A percentile compares a stretch with the other conserved stretches of the same genome.
Evolutionary conservation across 1,140 invertebrate species (phyloP).

Genomic region (Drosophila willistoni): DNA sequence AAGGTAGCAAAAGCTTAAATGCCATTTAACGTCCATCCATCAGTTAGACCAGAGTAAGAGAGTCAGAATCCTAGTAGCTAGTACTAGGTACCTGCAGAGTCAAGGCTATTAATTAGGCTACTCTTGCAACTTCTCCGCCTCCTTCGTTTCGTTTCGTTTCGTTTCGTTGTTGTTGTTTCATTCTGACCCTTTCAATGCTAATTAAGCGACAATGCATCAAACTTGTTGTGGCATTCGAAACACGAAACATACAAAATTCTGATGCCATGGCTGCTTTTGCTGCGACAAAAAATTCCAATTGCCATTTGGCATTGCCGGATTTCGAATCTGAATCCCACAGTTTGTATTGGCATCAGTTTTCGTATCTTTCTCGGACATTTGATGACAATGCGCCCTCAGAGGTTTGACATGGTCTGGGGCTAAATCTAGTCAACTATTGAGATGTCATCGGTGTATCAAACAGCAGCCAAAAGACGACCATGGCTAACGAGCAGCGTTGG

Average conservation of each 20-base stretch:
- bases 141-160: neutral
- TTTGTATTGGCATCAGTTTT: neutral
- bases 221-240: slow-evolving; percentile 55
- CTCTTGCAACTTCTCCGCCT: slow-evolving; percentile 9
- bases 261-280: slow-evolving; percentile 24
- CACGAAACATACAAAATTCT: slow-evolving; percentile 59
- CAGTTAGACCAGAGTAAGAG: slow-evolving; percentile 17
- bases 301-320: slow-evolving; percentile 27
- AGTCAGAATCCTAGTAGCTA: too few species aligned
- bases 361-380: slow-evolving; percentile 57
- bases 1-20: slow-evolving; percentile 35
- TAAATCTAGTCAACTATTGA: slow-evolving; percentile 64
- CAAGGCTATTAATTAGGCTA: slow-evolving; percentile 75
- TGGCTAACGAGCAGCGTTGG: slow-evolving; percentile 52
- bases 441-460: slow-evolving; percentile 73
- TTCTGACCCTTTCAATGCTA: slow-evolving; percentile 57
- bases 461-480: slow-evolving; percentile 21
- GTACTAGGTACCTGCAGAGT: slow-evolving; percentile 33
- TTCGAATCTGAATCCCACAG: neutral
- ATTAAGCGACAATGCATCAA: slow-evolving; percentile 77
- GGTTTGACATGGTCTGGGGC: slow-evolving; percentile 68
- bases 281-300: slow-evolving; percentile 52
- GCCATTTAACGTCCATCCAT: slow-evolving; percentile 43
- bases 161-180: neutral
- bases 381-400: slow-evolving; percentile 75